Evolutionary conservation across 2,797 vertebrate genomes (phyloP), one percentile per base, ranked within the genome.

Genomic region (Zalophus californianus): DNA sequence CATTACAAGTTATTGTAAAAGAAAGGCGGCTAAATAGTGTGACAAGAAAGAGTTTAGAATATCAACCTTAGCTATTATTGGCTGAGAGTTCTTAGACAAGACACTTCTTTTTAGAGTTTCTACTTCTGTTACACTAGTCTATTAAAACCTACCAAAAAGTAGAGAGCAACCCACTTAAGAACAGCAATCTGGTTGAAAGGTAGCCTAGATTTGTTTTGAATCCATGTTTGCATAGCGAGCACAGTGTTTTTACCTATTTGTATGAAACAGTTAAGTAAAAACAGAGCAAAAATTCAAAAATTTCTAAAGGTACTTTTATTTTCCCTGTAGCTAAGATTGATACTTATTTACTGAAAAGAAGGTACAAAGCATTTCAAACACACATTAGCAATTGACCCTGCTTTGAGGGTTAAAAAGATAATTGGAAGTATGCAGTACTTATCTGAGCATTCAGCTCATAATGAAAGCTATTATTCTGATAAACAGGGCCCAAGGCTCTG

Each of bases 381-480:
- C 38, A 72, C 27, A 92, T 78, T 77, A 84, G 52, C 50, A 87
- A 87, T 0, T 88, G 56, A 86, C 54, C n/a, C 54, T 91, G 23
- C 27, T 32, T 94, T 58, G n/a, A 85, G 94, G 44, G 48, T 73
- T 94, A 96, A 56, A 96, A 56, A 79, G 68, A 83, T 73, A 70
- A 87, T 0, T 88, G 75, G 29, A 90, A 95, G n/a, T 90, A 62
- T 27, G 44, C 29, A 89, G 21, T 84, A 60, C 4, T 56, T 68
- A 82, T 11, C 41, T 35, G 41, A 62, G n/a, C 44, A 73, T 80
- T 92, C 86, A 80, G 21, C 6, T 80, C 73, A 90, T 15, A 27
- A 70, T 79, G 54, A 68, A 29, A 91, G 54, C 64, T n/a, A 66
- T 75, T 95, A 66, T 70, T 70, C 83, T 32, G 38, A 72, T 66